Percentiles rank a stretch among this genome's conserved stretches.
These are phyloP conservation scores for Grallaria varia DNA, from an alignment of 2,113 vertebrate genomes.

Conservation along the genomic window DNA sequence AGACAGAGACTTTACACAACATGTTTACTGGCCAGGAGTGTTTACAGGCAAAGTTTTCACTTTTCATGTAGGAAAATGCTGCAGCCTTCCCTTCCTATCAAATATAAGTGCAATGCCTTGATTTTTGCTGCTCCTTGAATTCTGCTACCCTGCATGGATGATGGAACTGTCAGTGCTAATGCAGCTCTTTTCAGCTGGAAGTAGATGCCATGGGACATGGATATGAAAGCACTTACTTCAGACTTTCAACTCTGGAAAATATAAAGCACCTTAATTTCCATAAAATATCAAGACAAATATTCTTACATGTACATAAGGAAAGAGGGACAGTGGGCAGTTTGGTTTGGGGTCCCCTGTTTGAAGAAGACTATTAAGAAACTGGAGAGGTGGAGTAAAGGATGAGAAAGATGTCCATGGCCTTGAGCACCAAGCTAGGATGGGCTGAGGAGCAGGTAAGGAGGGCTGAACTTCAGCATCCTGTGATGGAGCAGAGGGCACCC, in stretches of 20 bases:
- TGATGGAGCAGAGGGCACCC: not conserved
- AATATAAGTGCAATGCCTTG: not conserved
- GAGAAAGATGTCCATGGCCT: not conserved
- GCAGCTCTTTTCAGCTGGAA: not conserved
- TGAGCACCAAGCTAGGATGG: not conserved
- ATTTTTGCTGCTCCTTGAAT: not conserved
- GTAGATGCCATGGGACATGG: not conserved
- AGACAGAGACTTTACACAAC: not conserved
- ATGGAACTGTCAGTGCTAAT: not conserved
- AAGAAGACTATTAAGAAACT: not conserved
- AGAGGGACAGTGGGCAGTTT: not conserved
- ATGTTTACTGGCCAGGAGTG: not conserved
- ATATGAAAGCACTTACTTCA: not conserved
- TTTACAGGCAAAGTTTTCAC: not conserved
- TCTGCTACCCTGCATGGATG: not conserved
- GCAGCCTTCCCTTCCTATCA: not conserved
- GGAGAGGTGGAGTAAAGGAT: not conserved
- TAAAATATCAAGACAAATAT: not conserved
- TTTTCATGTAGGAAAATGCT: not conserved
- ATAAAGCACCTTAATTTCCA: not conserved
- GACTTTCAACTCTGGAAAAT: not conserved
- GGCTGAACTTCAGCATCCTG: not conserved
- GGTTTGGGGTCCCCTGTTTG: not conserved
- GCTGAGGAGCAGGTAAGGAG: not conserved
- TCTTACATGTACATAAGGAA: not conserved